Conservation (phyloP, 2,888 invertebrate genomes). For the Caenorhabditis japonica region DNA sequence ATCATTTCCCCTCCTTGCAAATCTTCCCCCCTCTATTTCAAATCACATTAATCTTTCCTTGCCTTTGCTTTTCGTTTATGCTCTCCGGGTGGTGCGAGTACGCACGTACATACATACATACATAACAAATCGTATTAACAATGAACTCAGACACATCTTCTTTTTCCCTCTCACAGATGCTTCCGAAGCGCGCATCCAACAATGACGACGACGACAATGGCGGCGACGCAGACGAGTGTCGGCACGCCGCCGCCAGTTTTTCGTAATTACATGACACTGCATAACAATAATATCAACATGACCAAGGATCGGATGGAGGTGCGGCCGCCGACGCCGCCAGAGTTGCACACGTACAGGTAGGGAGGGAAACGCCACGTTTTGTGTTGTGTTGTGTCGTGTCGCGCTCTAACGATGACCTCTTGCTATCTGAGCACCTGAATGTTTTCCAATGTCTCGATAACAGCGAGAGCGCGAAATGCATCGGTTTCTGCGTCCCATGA, state of each 20-base stretch:
- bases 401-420: too few species aligned
- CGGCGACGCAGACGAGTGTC: slow-evolving; percentile 35
- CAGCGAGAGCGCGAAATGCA: too few species aligned
- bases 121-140: slow-evolving; percentile 41
- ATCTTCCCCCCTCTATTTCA: too few species aligned
- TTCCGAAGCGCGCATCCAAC: slow-evolving; percentile 46
- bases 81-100: slow-evolving; percentile 12
- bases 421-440: too few species aligned
- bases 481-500: too few species aligned
- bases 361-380: not conserved
- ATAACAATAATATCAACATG: slow-evolving; percentile 54
- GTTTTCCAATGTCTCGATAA: too few species aligned
- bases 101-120: slow-evolving; percentile 14
- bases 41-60: slow-evolving; percentile 34
- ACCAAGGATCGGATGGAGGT: slow-evolving; percentile 16
- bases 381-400: too few species aligned
- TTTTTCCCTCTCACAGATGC: slow-evolving; percentile 50
- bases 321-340: slow-evolving; percentile 22
- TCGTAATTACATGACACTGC: slow-evolving; percentile 56
- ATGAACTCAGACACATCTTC: too few species aligned
- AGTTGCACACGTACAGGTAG: slow-evolving; percentile 23
- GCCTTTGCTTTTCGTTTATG: slow-evolving; percentile 1
- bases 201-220: slow-evolving; percentile 37
- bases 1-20: too few species aligned
- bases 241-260: slow-evolving; percentile 45